Conservation (phyloP, 2,113 vertebrate genomes). For the Craseonycteris thonglongyai region DNA sequence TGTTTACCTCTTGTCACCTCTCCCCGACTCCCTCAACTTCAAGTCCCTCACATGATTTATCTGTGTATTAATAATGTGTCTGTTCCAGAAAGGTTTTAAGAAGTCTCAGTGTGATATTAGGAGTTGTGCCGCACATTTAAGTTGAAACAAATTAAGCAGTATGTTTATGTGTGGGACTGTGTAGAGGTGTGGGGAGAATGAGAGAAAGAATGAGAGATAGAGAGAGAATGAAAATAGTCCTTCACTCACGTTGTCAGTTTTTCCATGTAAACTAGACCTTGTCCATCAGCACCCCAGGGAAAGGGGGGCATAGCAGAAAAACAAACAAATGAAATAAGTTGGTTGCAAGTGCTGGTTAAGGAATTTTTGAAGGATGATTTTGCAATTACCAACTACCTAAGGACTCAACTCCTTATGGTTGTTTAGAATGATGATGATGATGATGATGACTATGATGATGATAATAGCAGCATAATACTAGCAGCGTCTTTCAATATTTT, state of each 20-base stretch:
- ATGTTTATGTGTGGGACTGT: not conserved
- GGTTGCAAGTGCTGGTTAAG: not conserved
- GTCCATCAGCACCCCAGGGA: not conserved
- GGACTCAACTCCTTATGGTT: not conserved
- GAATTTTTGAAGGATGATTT: not conserved
- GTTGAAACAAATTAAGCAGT: constrained; percentile 2
- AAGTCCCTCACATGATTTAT: not conserved
- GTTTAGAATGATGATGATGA: not conserved
- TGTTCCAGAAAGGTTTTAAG: constrained; percentile 27
- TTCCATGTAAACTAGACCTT: not conserved
- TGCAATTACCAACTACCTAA: not conserved
- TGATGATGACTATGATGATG: too few relatives aligned
- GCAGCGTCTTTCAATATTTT: not conserved
- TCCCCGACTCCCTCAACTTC: not conserved
- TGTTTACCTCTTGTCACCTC: not conserved
- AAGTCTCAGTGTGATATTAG: not conserved
- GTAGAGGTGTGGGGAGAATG: too few relatives aligned
- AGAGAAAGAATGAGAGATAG: not conserved
- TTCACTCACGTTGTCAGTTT: not conserved
- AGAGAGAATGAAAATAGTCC: not conserved
- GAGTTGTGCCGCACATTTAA: not conserved
- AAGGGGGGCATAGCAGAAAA: not conserved
- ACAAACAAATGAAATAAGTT: not conserved
- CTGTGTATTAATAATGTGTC: not conserved
- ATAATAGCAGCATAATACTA: not conserved